A percentile compares a stretch with the other conserved stretches of the same genome.
phyloP scores from a whole-genome alignment of 1,140 invertebrate genomes.

The Aphelinus certus region DNA sequence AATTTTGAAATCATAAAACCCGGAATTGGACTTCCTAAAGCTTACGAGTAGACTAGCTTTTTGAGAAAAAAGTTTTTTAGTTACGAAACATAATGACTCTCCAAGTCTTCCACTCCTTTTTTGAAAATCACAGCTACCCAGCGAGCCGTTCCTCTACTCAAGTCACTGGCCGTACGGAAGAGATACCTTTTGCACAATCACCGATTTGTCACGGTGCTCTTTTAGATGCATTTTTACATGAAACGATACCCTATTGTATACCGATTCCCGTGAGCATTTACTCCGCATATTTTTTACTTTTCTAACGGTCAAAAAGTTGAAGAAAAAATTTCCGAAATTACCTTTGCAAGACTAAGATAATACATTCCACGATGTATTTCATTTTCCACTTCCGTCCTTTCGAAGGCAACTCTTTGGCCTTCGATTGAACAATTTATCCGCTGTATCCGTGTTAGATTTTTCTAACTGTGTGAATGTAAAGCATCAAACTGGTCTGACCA shows the following conservation, averaged over 20 bases:
- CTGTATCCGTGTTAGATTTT: slow-evolving; percentile 18
- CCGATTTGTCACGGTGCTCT: slow-evolving; percentile 1
- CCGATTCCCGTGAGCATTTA: slow-evolving; percentile 5
- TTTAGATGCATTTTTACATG: slow-evolving; percentile 26
- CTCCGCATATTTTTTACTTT: slow-evolving; percentile 12
- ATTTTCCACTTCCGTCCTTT: slow-evolving; percentile 34
- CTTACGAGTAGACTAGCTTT: slow-evolving; percentile 29
- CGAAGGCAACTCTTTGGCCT: slow-evolving; percentile 1
- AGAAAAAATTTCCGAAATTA: slow-evolving; percentile 5
- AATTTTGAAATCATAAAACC: too few relatives aligned
- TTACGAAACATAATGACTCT: slow-evolving; percentile 31
- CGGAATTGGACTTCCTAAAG: slow-evolving; percentile 3
- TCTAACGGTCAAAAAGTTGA: not conserved
- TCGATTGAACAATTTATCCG: not conserved
- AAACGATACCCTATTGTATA: slow-evolving; percentile 3
- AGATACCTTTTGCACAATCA: slow-evolving; percentile 23
- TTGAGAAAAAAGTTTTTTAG: slow-evolving; percentile 28
- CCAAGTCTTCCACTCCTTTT: slow-evolving; percentile 33
- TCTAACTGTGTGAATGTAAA: not conserved
- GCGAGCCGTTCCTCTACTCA: not conserved
- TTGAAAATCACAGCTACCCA: slow-evolving; percentile 9
- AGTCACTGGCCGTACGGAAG: slow-evolving; percentile 1
- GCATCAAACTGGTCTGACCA: not conserved
- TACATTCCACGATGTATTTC: slow-evolving; percentile 41
- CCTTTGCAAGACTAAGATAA: slow-evolving; percentile 6